A percentile compares a stretch with the other conserved stretches of the same genome.
Conservation (phyloP, 30 jellyfish, hydroid and myxozoan genomes). For the Cassiopea andromeda region DNA sequence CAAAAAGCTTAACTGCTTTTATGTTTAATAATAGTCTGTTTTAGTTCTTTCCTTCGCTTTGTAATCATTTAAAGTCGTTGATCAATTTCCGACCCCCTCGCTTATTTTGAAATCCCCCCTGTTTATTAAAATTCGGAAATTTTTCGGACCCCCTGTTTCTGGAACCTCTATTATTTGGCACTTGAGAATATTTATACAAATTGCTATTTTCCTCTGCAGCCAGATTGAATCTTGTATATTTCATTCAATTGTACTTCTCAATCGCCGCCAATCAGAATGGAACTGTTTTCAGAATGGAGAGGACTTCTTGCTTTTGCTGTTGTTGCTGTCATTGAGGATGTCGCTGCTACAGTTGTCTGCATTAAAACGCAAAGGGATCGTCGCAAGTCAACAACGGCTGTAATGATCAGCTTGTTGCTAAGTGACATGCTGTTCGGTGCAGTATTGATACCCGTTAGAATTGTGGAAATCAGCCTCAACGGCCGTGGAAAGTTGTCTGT, state of each 20-base stretch:
- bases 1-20: no score
- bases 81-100: no score
- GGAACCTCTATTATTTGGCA: no score
- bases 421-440: slow-evolving; percentile 66
- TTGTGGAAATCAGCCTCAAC: slow-evolving; percentile 24
- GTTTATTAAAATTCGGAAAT: no score
- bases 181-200: no score
- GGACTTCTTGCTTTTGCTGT: slow-evolving; percentile 48
- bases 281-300: slow-evolving; percentile 52
- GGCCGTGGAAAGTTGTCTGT: slow-evolving; percentile 5
- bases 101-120: no score
- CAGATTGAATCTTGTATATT: not conserved
- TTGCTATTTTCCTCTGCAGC: not conserved
- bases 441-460: slow-evolving; percentile 37
- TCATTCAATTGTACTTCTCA: not conserved
- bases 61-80: no score
- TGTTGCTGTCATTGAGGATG: slow-evolving; percentile 16
- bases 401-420: slow-evolving; percentile 38
- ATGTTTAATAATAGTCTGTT: no score
- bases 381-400: slow-evolving; percentile 61
- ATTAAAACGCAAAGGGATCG: slow-evolving; percentile 37
- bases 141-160: no score
- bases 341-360: slow-evolving; percentile 30
- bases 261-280: slow-evolving; percentile 16
- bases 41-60: no score